phyloP scores from a whole-genome alignment of 2,797 vertebrate genomes.

The Cyprinella venusta region DNA sequence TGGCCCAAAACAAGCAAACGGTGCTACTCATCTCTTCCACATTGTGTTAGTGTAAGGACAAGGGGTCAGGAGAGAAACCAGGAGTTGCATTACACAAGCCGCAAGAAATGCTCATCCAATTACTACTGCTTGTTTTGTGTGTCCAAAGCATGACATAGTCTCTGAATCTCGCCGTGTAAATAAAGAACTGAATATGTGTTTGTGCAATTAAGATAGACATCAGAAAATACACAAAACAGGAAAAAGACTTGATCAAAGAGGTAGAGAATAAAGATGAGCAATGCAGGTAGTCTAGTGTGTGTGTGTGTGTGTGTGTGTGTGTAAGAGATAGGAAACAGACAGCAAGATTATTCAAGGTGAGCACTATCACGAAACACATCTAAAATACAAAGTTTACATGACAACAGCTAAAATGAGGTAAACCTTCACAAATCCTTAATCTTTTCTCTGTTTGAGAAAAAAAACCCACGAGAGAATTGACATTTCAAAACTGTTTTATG shows the following conservation, averaged over 20 bases:
- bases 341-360: conserved; percentile 71
- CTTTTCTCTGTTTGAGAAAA: conserved; percentile 2
- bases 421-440: conserved; percentile 52
- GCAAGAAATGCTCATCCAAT: conserved; percentile 62
- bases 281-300: conserved; percentile 60
- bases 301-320: not conserved
- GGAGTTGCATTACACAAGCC: conserved; percentile 56
- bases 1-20: conserved; percentile 62
- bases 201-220: conserved; percentile 69
- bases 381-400: conserved; percentile 76
- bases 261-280: conserved; percentile 55
- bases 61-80: conserved; percentile 56
- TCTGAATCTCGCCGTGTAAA: conserved; percentile 17
- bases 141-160: conserved; percentile 55
- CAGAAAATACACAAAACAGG: conserved; percentile 52
- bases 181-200: conserved; percentile 52
- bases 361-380: conserved; percentile 70
- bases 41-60: conserved; percentile 50
- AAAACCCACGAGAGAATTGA: not conserved
- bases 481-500: not conserved
- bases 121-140: conserved; percentile 57
- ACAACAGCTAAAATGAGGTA: conserved; percentile 66
- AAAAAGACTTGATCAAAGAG: conserved; percentile 67
- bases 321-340: conserved; percentile 53
- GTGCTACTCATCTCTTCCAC: conserved; percentile 52